phyloP scores from a whole-genome alignment of 2,797 vertebrate genomes.

The Malurus splendens region DNA sequence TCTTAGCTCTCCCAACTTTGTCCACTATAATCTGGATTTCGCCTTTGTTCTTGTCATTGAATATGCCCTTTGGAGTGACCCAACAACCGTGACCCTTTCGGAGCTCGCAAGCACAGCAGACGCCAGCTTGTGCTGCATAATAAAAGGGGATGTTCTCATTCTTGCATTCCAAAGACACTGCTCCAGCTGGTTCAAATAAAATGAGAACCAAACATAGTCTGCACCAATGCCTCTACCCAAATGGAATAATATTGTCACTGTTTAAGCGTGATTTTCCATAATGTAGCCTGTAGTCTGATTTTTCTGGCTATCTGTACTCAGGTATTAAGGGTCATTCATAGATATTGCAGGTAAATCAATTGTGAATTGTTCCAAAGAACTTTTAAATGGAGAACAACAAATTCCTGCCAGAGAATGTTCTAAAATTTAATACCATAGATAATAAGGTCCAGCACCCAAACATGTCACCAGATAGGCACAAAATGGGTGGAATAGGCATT shows the following conservation, averaged over 20 bases:
- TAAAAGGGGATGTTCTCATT: not conserved
- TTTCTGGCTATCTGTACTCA: not conserved
- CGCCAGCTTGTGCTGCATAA: not conserved
- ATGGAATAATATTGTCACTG: not conserved
- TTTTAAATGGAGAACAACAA: not conserved
- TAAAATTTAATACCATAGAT: not conserved
- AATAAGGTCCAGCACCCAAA: not conserved
- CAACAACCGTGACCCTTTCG: not conserved
- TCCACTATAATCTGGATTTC: conserved; percentile 3
- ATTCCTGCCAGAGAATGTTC: not conserved
- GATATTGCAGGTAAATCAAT: not conserved
- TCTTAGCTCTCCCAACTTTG: not conserved
- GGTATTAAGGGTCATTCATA: not conserved
- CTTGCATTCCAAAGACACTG: not conserved
- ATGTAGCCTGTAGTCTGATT: not conserved
- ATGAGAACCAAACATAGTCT: not conserved
- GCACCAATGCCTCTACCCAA: not conserved
- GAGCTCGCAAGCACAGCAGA: not conserved
- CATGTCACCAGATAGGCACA: not conserved
- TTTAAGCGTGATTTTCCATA: not conserved
- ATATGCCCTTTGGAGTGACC: conserved; percentile 5
- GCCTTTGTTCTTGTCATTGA: conserved; percentile 2
- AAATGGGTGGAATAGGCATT: not conserved
- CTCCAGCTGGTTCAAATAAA: not conserved
- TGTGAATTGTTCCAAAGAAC: not conserved